Conservation (phyloP, 1,140 invertebrate species). For the Octopus sinensis region DNA sequence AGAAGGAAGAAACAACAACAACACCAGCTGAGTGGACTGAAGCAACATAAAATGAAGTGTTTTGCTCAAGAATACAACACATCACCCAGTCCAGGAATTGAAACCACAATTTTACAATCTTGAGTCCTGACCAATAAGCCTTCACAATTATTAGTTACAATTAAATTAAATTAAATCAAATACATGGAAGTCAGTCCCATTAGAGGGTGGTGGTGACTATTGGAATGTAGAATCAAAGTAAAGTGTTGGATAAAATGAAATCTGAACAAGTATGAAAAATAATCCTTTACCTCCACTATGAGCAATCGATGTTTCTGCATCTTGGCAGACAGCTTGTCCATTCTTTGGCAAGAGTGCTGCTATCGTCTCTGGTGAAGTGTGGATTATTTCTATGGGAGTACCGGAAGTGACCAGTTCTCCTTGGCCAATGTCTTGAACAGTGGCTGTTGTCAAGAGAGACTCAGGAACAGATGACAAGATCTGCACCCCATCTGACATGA, state of each 20-base stretch:
- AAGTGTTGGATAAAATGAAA: slow-evolving; percentile 22
- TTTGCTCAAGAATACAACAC: too few species aligned
- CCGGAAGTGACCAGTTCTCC: background rate
- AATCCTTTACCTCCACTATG: background rate
- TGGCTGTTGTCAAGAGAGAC: background rate
- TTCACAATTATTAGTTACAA: too few species aligned
- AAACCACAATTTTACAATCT: too few species aligned
- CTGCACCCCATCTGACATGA: background rate
- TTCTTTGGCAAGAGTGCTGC: background rate
- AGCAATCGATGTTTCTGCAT: background rate
- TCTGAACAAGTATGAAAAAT: background rate
- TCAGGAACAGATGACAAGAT: background rate
- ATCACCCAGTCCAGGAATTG: too few species aligned
- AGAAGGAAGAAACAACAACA: too few species aligned
- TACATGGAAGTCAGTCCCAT: too few species aligned
- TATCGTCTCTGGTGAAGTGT: background rate
- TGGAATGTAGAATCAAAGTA: too few species aligned
- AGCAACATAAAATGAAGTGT: too few species aligned
- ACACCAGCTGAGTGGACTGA: too few species aligned
- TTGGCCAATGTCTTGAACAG: background rate
- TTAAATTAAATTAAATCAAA: too few species aligned
- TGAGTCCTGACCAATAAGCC: too few species aligned
- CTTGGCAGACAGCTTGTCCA: background rate
- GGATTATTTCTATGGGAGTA: background rate
- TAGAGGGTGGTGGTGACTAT: too few species aligned